Conservation (phyloP, 2,888 invertebrate genomes). For the Pantelozetes paolii region DNA sequence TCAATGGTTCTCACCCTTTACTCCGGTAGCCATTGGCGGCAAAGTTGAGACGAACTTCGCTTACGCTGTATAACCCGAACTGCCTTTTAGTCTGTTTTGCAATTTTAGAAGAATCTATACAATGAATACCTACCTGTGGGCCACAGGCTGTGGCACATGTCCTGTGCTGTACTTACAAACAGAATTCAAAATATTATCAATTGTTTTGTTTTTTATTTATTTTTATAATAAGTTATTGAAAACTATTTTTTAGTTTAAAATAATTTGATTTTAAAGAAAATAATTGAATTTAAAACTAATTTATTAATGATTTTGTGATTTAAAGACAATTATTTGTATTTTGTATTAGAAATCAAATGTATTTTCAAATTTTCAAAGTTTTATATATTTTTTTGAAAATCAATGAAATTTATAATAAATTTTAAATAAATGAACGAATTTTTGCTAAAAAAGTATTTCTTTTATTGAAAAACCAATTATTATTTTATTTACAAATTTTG, state of each 20-base stretch:
- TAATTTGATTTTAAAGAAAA: no score
- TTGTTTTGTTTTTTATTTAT: neutral
- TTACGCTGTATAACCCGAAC: slow-evolving; percentile 37
- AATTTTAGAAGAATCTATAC: no score
- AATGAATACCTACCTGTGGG: no score
- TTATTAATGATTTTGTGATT: no score
- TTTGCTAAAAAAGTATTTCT: no score
- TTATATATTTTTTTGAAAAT: no score
- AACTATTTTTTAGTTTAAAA: neutral
- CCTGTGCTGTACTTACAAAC: neutral
- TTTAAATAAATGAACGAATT: no score
- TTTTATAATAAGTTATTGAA: neutral
- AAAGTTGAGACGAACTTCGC: slow-evolving; percentile 41
- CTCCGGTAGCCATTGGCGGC: slow-evolving; percentile 26
- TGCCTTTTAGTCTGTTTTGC: neutral
- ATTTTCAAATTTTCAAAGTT: neutral
- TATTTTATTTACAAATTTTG: no score
- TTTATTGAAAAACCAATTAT: no score
- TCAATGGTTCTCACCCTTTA: slow-evolving; percentile 89
- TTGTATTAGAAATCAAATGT: neutral
- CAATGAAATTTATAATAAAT: no score
- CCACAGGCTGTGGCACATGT: neutral
- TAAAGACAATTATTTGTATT: no score
- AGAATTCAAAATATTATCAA: neutral
- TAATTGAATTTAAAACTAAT: no score